Conservation (phyloP, 2,113 vertebrate species). For the Himantopus leucocephalus region DNA sequence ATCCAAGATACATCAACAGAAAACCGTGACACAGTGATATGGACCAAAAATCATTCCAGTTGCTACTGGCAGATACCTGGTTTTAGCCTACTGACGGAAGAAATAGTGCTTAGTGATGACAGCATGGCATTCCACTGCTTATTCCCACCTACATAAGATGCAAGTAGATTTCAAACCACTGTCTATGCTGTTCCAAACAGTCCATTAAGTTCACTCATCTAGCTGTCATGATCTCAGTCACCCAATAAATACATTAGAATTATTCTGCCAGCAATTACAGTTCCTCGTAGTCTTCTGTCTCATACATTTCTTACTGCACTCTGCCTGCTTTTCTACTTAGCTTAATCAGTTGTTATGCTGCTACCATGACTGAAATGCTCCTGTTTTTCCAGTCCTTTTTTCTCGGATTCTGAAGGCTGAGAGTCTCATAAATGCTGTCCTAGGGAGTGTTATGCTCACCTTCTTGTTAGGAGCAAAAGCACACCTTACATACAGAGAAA, state of each 20-base stretch:
- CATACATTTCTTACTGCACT: background rate
- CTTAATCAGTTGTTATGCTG: too few species aligned
- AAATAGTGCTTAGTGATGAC: background rate
- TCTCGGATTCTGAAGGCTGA: background rate
- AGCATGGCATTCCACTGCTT: background rate
- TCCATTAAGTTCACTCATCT: background rate
- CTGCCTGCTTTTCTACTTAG: background rate
- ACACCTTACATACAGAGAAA: background rate
- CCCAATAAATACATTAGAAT: background rate
- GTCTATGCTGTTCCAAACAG: background rate
- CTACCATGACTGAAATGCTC: background rate
- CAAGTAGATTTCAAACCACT: background rate
- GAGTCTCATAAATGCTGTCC: background rate
- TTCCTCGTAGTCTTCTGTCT: background rate
- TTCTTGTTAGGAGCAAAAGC: background rate
- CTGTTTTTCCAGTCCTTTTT: background rate
- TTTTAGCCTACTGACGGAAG: background rate
- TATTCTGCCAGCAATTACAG: background rate
- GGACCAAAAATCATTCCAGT: background rate
- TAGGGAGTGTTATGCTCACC: background rate
- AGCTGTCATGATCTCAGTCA: background rate
- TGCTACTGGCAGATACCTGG: background rate
- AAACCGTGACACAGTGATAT: background rate
- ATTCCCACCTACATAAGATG: background rate
- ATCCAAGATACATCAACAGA: background rate